These are phyloP conservation scores for Flabesymbios commensalis DNA, from an alignment of 2,888 invertebrate species.

Conservation along the genomic window DNA sequence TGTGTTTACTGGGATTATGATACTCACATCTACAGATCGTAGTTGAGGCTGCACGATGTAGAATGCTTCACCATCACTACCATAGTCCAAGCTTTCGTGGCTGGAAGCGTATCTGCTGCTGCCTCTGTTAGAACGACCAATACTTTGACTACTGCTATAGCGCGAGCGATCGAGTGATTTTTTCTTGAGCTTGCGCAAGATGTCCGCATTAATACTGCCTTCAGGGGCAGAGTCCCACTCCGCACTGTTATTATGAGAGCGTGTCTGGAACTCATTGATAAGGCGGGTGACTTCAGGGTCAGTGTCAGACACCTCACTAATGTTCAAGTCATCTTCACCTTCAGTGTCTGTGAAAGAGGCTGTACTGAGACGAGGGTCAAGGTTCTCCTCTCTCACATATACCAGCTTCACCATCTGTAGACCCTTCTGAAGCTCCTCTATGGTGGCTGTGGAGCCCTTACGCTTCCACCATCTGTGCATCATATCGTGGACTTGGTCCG, in stretches of 20 bases:
- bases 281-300: conserved; percentile 36
- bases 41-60: conserved; percentile 30
- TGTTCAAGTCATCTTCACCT: conserved; percentile 32
- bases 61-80: conserved; percentile 9
- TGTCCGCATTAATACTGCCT: neutral
- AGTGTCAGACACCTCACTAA: conserved; percentile 26
- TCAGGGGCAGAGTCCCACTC: neutral
- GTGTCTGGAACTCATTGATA: conserved; percentile 28
- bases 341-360: conserved; percentile 18
- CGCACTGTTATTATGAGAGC: conserved; percentile 33
- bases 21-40: conserved; percentile 26
- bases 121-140: neutral
- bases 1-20: too few relatives aligned
- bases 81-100: neutral
- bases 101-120: neutral
- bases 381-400: conserved; percentile 34
- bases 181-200: neutral
- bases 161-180: neutral
- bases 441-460: conserved; percentile 33
- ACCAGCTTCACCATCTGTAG: conserved; percentile 34
- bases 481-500: conserved; percentile 35
- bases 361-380: conserved; percentile 6
- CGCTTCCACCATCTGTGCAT: conserved; percentile 40
- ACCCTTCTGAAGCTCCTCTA: conserved; percentile 36
- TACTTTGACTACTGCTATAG: neutral